Conservation (phyloP, 2,888 invertebrate genomes). For the Clanis bilineata region DNA sequence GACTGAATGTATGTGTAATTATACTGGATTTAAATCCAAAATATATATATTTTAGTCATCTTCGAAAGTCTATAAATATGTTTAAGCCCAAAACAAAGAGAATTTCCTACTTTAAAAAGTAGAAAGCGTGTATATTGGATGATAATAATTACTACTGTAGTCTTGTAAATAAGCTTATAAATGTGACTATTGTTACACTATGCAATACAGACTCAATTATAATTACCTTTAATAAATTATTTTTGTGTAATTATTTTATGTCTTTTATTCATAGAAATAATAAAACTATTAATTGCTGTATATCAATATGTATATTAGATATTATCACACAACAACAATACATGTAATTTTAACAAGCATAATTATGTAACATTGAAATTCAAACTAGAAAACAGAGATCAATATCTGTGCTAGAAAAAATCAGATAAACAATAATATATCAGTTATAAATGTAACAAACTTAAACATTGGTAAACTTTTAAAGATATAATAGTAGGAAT, state of each 20-base stretch:
- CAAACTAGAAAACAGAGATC: too few relatives aligned
- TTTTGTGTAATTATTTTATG: constrained; percentile 1
- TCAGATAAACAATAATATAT: too few relatives aligned
- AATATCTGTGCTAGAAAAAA: too few relatives aligned
- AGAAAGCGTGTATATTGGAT: not conserved
- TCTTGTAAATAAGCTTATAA: not conserved
- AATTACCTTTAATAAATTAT: constrained; percentile 6
- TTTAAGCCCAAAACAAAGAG: not conserved
- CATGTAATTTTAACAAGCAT: not conserved
- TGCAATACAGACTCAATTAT: not conserved
- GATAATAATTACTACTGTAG: not conserved
- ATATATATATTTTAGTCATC: constrained; percentile 1
- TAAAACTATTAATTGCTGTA: too few relatives aligned
- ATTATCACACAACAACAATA: not conserved
- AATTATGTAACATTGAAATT: too few relatives aligned
- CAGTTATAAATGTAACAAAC: too few relatives aligned
- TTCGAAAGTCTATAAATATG: not conserved
- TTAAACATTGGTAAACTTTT: too few relatives aligned
- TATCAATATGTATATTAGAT: too few relatives aligned
- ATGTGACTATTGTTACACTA: not conserved
- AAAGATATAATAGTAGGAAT: too few relatives aligned
- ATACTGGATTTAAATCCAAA: constrained; percentile 3
- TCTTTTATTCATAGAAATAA: not conserved
- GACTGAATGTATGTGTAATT: constrained; percentile 7
- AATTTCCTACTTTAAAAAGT: not conserved